Conservation (phyloP, 2,797 vertebrate genomes). For the Pelobates cultripes region DNA sequence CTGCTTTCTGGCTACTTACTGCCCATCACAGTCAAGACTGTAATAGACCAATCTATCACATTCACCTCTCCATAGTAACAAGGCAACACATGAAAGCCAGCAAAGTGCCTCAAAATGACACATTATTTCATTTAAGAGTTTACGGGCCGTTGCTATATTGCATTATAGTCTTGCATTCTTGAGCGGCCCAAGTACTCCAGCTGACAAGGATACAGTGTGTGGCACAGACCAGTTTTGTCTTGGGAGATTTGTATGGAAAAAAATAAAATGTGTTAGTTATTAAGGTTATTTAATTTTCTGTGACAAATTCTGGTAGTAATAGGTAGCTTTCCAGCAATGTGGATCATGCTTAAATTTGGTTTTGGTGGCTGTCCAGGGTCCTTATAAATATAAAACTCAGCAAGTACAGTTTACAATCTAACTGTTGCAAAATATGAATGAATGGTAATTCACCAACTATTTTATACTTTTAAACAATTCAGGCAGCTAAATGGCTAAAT, state of each 20-base stretch:
- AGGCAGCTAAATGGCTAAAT: too few species aligned
- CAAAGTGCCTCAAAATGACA: not conserved
- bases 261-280: not conserved
- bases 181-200: not conserved
- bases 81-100: not conserved
- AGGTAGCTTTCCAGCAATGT: too few species aligned
- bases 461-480: too few species aligned
- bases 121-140: not conserved
- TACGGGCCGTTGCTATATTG: not conserved
- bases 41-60: not conserved
- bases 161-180: not conserved
- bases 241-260: not conserved
- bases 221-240: not conserved
- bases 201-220: not conserved
- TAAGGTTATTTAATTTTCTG: too few species aligned
- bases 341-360: too few species aligned
- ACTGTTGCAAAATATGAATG: too few species aligned
- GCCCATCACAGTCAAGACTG: not conserved
- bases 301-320: too few species aligned
- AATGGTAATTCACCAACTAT: too few species aligned
- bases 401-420: too few species aligned
- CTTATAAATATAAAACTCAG: too few species aligned
- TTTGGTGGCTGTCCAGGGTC: too few species aligned
- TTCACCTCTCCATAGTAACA: not conserved
- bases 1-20: not conserved